phyloP scores from a whole-genome alignment of 1,140 invertebrate species.

The Danaus plexippus region DNA sequence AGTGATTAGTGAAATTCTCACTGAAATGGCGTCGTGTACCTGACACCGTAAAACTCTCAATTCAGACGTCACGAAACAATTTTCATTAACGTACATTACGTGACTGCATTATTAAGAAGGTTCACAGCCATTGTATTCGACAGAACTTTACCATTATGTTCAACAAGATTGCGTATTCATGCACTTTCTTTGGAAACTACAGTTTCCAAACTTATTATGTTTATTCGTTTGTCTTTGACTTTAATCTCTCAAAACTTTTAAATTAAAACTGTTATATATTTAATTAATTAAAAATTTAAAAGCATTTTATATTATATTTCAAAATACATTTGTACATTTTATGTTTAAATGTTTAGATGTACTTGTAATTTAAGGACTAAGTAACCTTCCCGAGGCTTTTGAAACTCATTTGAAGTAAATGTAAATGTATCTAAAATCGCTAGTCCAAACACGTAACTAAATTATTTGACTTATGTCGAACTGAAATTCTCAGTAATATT shows the following conservation, averaged over 20 bases:
- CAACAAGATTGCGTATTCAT: conserved; percentile 30
- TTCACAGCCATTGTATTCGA: conserved; percentile 26
- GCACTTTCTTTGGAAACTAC: conserved; percentile 20
- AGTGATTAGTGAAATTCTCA: no score
- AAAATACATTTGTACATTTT: no score
- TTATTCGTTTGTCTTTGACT: background rate
- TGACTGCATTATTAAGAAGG: conserved; percentile 47
- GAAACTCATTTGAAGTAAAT: background rate
- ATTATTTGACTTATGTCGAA: conserved; percentile 10
- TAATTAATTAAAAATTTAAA: no score
- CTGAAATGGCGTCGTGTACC: no score
- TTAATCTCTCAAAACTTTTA: no score
- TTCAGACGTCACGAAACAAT: conserved; percentile 46
- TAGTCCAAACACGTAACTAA: background rate
- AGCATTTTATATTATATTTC: no score
- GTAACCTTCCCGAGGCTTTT: no score
- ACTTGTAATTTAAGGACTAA: no score
- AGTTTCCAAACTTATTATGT: conserved; percentile 6
- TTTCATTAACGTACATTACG: conserved; percentile 54
- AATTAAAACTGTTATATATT: background rate
- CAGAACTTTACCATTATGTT: conserved; percentile 47
- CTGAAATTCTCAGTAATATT: background rate
- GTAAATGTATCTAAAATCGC: background rate
- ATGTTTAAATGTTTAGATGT: no score
- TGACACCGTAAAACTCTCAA: conserved; percentile 4